Base-by-base conservation (phyloP, 2,888 invertebrate species). In the Panorpa germanica region DNA sequence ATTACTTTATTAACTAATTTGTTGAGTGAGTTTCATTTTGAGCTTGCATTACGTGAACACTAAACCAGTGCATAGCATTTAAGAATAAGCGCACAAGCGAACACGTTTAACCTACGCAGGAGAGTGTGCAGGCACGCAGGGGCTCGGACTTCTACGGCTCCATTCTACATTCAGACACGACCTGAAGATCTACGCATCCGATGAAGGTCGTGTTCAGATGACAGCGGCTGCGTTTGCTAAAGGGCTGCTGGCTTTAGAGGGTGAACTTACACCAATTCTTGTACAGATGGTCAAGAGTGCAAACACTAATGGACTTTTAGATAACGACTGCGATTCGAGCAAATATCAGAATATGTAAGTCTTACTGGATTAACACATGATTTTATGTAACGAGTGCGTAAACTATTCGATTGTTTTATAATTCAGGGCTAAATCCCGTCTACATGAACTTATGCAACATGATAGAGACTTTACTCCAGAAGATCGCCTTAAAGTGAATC, bases 231-330 rank as follows among this genome's bases (percentile, higher is more conserved):
- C 98, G 2, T 99, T 99, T 55, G 93, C 98, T 3, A 98, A 96
- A 60, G 98, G 98, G 1, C 60, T 99, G 17, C 60, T 99, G 6
- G 98, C 98, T 0, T 52, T 99, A 29, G 98, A 99, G 53, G 98
- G 98, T 1, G 96, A 99, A 55, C 62, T 99, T 21, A 95, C 98
- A 0, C 98, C 98, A 0, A 99, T 99, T 49, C 59, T 99, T 26
- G 96, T 96, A 28, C 98, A 98, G 57, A 98, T 98, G 96, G 96
- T 99, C 20, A 98, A 98, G 52, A 93, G 93, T 38, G 96, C 96
- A 14, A 96, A 98, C 48, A 99, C 96, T 0, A 96, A 98, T 61
- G 96, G 96, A 40, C 48, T 98, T 21, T 58, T 99, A 25, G 98
- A 99, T 49, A 96, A 98, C 46, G 96, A 98, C 52, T 93, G 93